Evolutionary conservation across 2,113 vertebrate genomes (phyloP).

Genomic region (Pelodiscus sinensis): DNA sequence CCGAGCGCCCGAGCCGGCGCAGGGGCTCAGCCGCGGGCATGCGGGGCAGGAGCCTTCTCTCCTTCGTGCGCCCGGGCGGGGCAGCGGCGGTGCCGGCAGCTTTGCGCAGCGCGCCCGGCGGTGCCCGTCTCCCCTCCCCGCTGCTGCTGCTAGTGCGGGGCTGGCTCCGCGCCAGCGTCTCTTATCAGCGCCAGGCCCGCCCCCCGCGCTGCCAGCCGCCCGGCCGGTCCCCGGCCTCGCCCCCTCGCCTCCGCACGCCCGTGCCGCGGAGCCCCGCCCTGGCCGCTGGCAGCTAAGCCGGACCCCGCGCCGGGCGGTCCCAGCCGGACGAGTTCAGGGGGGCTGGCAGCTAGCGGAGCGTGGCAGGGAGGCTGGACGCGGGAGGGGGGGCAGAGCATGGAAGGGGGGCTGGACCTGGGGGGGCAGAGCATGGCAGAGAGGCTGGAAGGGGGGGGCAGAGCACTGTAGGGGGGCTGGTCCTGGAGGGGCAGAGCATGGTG

Average conservation of each 20-base stretch:
- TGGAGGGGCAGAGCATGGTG: too few species aligned
- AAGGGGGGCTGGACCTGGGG: not conserved
- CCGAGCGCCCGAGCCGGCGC: not conserved
- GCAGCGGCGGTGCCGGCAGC: not conserved
- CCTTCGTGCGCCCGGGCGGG: not conserved
- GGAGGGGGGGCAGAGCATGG: not conserved
- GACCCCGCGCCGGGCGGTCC: not conserved
- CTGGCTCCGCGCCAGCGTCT: not conserved
- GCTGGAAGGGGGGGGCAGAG: too few species aligned
- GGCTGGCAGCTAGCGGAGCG: not conserved
- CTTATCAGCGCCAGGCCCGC: not conserved
- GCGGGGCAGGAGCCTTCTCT: not conserved
- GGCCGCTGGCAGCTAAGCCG: not conserved
- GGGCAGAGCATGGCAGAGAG: not conserved
- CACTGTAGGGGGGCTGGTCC: too few species aligned
- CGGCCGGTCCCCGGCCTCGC: not conserved
- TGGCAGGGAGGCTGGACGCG: too few species aligned
- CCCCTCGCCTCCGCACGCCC: not conserved
- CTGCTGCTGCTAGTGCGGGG: not conserved
- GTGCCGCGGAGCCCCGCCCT: not conserved
- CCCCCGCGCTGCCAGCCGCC: not conserved
- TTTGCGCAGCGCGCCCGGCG: not conserved
- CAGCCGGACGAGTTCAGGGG: not conserved
- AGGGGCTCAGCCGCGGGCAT: not conserved
- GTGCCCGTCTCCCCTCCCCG: not conserved